Evolutionary conservation across 2,113 vertebrate genomes (phyloP).

Genomic region (Emydocephalus ijimae): DNA sequence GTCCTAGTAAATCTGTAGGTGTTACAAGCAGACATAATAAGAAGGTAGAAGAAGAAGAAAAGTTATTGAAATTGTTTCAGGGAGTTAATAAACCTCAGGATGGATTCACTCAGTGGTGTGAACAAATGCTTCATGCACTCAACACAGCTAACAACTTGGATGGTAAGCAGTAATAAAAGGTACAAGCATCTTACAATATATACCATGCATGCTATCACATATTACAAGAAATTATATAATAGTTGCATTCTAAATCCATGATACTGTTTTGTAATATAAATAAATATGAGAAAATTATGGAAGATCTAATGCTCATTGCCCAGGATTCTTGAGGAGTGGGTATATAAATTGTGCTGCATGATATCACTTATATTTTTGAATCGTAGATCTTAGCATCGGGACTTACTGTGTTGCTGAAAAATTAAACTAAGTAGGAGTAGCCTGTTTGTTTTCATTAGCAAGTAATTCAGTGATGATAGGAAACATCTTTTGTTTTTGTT

Average conservation of each 20-base stretch:
- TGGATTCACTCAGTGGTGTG: constrained; percentile 98
- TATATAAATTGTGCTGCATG: background rate
- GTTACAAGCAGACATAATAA: constrained; percentile 88
- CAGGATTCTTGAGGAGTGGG: background rate
- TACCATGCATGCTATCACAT: background rate
- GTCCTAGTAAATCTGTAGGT: constrained; percentile 84
- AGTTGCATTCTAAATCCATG: background rate
- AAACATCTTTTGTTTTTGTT: background rate
- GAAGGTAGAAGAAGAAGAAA: constrained; percentile 96
- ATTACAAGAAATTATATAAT: background rate
- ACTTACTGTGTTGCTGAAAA: background rate
- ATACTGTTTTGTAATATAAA: background rate
- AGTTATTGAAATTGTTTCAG: constrained; percentile 96
- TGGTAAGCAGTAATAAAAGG: constrained; percentile 76
- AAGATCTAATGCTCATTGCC: background rate
- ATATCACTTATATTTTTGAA: background rate
- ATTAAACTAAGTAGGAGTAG: background rate
- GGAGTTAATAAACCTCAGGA: constrained; percentile 94
- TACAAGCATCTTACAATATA: background rate
- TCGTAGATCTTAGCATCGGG: background rate
- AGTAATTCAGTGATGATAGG: background rate
- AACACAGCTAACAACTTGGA: constrained; percentile 98
- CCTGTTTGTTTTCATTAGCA: rapidly evolving
- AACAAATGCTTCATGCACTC: constrained; percentile 95
- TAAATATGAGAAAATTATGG: background rate